Evolutionary conservation across 1,140 invertebrate genomes (phyloP).

Genomic region (Arion vulgaris): DNA sequence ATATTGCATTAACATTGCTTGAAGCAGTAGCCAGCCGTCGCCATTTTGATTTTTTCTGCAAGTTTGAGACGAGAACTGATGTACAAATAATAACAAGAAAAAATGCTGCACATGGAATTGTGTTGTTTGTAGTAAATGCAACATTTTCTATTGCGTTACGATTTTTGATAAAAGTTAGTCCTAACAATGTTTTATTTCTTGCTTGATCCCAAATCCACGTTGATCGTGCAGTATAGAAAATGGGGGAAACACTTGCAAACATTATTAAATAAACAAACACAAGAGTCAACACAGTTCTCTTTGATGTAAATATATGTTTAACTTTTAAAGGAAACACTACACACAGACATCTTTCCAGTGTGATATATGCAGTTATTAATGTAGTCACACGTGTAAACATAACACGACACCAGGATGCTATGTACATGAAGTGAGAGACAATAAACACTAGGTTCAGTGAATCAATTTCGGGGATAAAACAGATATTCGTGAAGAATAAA

Average conservation of each 20-base stretch:
- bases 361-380: slow-evolving; percentile 15
- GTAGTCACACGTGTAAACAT: slow-evolving; percentile 14
- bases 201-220: neutral
- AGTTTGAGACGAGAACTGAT: neutral
- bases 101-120: slow-evolving; percentile 1
- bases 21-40: neutral
- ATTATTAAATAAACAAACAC: neutral
- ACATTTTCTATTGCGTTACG: slow-evolving; percentile 18
- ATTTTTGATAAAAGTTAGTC: neutral
- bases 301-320: slow-evolving; percentile 12
- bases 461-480: neutral
- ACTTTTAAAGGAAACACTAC: neutral
- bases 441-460: neutral
- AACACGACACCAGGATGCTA: slow-evolving; percentile 8
- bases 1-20: neutral
- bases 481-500: slow-evolving; percentile 1
- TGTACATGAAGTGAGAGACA: neutral
- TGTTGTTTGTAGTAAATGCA: neutral
- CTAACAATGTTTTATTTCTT: slow-evolving; percentile 7
- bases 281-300: neutral
- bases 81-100: slow-evolving; percentile 9
- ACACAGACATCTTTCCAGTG: slow-evolving; percentile 11
- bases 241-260: neutral
- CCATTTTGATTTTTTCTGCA: slow-evolving; percentile 21
- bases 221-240: neutral